phyloP scores from a whole-genome alignment of 2,888 invertebrate species.

The Neoitamus cyanurus region DNA sequence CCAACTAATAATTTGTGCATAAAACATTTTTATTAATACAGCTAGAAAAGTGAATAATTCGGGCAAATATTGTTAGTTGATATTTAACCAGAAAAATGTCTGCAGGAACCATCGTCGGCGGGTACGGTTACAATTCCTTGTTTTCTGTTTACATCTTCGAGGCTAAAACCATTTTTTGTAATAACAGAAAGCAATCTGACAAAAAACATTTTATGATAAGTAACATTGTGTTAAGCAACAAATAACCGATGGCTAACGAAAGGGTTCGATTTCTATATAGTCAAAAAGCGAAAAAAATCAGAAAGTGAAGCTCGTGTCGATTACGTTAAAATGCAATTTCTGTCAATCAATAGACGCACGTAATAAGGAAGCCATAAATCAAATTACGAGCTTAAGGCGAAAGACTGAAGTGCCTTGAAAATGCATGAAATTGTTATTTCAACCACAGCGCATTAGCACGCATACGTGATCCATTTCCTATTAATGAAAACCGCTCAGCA shows the following conservation, averaged over 20 bases:
- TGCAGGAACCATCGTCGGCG: not conserved
- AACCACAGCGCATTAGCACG: not conserved
- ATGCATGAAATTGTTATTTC: not conserved
- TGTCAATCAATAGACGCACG: not conserved
- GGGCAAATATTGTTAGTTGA: not conserved
- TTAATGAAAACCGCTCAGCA: not conserved
- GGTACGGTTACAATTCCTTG: too few species aligned
- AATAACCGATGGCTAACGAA: not conserved
- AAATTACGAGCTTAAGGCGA: not conserved
- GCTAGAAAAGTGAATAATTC: not conserved
- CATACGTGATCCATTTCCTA: not conserved
- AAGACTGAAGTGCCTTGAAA: not conserved
- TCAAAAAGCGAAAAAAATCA: not conserved
- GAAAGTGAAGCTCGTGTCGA: not conserved
- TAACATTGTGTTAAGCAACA: not conserved
- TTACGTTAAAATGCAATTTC: not conserved
- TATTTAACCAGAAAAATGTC: not conserved
- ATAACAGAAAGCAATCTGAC: not conserved
- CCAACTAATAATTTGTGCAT: not conserved
- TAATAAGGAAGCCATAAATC: slow-evolving; percentile 2
- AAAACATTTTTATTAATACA: not conserved
- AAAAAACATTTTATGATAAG: not conserved
- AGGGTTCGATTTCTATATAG: not conserved
- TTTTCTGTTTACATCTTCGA: not conserved
- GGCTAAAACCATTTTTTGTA: not conserved